A percentile compares a stretch with the other conserved stretches of the same genome.
Evolutionary conservation across 2,888 invertebrate species (phyloP).

Genomic region (Julus scanicus): DNA sequence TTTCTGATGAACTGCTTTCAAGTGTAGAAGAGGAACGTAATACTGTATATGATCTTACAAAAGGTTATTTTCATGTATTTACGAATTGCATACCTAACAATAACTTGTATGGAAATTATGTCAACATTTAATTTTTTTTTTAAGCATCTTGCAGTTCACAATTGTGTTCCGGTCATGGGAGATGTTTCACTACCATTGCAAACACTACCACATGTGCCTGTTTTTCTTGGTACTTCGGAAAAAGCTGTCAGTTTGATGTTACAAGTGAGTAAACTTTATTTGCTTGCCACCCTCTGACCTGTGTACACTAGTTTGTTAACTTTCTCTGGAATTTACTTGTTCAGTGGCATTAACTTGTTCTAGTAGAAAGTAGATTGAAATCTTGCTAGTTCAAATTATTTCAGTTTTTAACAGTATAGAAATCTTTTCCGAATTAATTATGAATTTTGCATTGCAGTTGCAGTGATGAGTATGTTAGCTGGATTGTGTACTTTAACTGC

Average conservation of each 20-base stretch:
- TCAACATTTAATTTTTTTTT: not conserved
- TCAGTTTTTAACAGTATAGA: too few species aligned
- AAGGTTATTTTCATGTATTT: not conserved
- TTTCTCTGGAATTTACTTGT: too few species aligned
- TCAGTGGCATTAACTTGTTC: too few species aligned
- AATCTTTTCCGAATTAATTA: too few species aligned
- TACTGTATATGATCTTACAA: not conserved
- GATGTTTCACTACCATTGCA: not conserved
- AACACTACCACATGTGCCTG: not conserved
- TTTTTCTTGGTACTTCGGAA: slow-evolving; percentile 44
- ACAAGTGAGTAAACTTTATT: not conserved
- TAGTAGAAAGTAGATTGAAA: too few species aligned
- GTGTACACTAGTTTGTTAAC: too few species aligned
- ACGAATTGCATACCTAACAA: not conserved
- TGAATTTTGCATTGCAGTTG: slow-evolving; percentile 25
- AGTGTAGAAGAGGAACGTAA: not conserved
- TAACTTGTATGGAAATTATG: not conserved
- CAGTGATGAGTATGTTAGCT: not conserved
- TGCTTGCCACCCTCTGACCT: too few species aligned
- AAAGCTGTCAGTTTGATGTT: slow-evolving; percentile 5
- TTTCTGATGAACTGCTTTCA: not conserved
- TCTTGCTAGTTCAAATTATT: too few species aligned
- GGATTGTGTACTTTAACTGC: not conserved
- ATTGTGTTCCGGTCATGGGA: not conserved
- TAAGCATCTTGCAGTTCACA: not conserved